These are phyloP conservation scores for Lepus europaeus DNA, from an alignment of 2,113 vertebrate species.

Conservation along the genomic window DNA sequence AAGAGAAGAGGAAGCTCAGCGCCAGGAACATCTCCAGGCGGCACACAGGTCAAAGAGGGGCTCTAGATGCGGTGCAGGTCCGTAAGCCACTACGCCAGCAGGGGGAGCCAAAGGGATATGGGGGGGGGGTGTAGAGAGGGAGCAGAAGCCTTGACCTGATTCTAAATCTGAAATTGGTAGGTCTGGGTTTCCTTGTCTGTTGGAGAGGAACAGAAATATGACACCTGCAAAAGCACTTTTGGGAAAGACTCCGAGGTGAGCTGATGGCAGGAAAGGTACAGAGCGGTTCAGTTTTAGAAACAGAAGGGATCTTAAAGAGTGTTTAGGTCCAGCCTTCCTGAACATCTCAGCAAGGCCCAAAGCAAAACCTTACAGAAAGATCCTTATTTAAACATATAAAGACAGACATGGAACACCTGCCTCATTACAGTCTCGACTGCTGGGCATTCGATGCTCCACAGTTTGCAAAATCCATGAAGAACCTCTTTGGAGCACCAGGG, in stretches of 20 bases:
- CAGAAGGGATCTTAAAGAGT: not conserved
- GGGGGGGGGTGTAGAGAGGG: no score
- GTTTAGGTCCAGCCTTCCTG: not conserved
- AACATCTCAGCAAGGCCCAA: not conserved
- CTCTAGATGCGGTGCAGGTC: rapidly evolving
- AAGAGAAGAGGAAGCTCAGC: not conserved
- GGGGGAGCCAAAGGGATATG: no score
- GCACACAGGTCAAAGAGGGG: not conserved
- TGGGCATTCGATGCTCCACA: not conserved
- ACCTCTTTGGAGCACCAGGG: not conserved
- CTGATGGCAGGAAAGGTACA: not conserved
- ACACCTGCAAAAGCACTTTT: not conserved
- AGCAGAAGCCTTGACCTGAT: no score
- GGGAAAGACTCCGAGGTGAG: not conserved
- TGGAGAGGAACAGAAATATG: not conserved
- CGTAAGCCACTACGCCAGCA: not conserved
- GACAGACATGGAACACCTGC: not conserved
- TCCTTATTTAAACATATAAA: not conserved
- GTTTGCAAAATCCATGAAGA: not conserved
- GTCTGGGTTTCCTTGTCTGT: not conserved
- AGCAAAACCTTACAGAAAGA: conserved; percentile 4
- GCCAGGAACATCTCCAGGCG: not conserved
- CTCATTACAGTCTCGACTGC: not conserved
- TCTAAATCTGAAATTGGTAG: not conserved
- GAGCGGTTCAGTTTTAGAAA: not conserved